phyloP scores from a whole-genome alignment of 2,113 vertebrate genomes.

The Meles meles region DNA sequence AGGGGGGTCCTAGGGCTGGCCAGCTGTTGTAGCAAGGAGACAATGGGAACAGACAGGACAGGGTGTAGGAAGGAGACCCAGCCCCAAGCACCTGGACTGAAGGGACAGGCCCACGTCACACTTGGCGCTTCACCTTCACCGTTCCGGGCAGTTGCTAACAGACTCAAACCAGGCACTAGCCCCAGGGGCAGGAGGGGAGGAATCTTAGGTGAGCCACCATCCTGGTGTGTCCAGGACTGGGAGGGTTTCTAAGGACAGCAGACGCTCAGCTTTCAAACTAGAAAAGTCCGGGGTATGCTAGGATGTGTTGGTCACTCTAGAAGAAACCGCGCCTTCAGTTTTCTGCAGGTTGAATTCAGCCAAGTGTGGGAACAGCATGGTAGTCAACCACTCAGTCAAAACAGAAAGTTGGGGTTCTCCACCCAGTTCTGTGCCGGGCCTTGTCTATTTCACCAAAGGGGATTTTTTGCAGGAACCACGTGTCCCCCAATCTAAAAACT shows the following conservation, averaged over 20 bases:
- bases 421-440: neutral
- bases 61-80: neutral
- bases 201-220: neutral
- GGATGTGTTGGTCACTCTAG: neutral
- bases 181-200: no score
- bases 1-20: neutral
- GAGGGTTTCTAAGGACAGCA: neutral
- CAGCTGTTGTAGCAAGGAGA: neutral
- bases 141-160: neutral
- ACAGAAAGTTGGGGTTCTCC: neutral
- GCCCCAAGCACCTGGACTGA: neutral
- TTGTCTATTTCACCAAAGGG: neutral
- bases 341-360: neutral
- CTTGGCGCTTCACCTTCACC: fast-evolving
- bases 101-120: neutral
- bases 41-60: neutral
- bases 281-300: neutral
- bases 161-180: neutral
- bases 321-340: neutral
- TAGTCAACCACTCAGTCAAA: neutral
- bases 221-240: neutral
- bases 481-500: neutral
- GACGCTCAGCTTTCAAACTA: neutral
- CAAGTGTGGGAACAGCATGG: neutral
- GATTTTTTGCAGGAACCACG: neutral